phyloP scores from a whole-genome alignment of 2,888 invertebrate genomes.

The Eupithecia vulgata region DNA sequence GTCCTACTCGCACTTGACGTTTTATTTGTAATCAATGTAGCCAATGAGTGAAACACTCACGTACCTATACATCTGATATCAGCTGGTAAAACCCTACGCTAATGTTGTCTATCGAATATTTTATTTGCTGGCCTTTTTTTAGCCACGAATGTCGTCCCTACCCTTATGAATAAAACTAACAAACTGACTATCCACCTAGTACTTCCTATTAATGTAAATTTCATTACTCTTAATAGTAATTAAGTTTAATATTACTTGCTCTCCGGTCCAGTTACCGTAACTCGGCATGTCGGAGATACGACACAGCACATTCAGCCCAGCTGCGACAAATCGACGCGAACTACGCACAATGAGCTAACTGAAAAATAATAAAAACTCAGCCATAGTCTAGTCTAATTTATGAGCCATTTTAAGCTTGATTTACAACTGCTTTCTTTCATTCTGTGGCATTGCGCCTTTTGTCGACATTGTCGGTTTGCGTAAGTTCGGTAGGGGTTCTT shows the following conservation, averaged over 20 bases:
- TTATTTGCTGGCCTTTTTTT: background rate
- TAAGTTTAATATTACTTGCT: background rate
- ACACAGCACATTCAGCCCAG: constrained; percentile 41
- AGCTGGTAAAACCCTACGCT: background rate
- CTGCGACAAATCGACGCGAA: constrained; percentile 57
- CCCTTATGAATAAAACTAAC: background rate
- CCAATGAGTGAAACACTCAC: background rate
- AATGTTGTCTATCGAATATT: background rate
- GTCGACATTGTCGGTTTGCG: constrained; percentile 39
- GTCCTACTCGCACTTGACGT: too few relatives aligned
- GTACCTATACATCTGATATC: background rate
- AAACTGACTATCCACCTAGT: background rate
- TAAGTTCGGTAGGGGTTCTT: constrained; percentile 29
- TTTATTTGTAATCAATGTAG: too few relatives aligned
- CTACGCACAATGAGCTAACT: constrained; percentile 45
- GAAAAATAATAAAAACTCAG: constrained; percentile 61
- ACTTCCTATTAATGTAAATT: background rate
- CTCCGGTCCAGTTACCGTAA: background rate
- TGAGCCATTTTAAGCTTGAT: constrained; percentile 61
- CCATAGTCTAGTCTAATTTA: constrained; percentile 75
- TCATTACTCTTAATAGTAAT: background rate
- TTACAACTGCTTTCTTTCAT: constrained; percentile 54
- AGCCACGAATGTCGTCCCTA: background rate
- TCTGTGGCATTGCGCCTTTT: constrained; percentile 39
- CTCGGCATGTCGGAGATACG: background rate